Evolutionary conservation across 2,888 invertebrate species (phyloP).

Genomic region (Ernsta delagoae): DNA sequence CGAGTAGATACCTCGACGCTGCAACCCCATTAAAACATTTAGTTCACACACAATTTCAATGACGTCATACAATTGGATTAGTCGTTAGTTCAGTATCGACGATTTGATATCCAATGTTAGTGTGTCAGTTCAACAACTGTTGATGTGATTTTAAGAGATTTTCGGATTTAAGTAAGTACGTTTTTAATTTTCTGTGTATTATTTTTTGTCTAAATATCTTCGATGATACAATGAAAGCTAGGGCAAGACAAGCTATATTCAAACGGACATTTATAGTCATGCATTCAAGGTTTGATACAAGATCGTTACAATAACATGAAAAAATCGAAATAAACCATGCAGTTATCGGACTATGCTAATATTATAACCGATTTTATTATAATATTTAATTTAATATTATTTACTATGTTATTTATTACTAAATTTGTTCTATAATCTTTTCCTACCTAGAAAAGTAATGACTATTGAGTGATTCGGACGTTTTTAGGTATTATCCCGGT

Average conservation of each 20-base stretch:
- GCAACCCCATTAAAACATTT: slow-evolving; percentile 82
- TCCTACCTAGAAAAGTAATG: slow-evolving; percentile 51
- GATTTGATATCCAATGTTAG: slow-evolving; percentile 52
- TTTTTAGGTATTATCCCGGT: slow-evolving; percentile 61
- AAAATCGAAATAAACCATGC: slow-evolving; percentile 55
- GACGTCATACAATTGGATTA: slow-evolving; percentile 55
- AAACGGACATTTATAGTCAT: slow-evolving; percentile 35
- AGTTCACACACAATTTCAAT: slow-evolving; percentile 72
- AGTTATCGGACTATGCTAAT: slow-evolving; percentile 51
- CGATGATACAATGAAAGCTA: slow-evolving; percentile 42
- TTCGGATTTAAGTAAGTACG: neutral
- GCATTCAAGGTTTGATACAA: slow-evolving; percentile 3
- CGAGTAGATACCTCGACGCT: slow-evolving; percentile 85
- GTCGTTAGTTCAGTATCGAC: slow-evolving; percentile 68
- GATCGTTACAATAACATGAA: neutral
- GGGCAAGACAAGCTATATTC: slow-evolving; percentile 47
- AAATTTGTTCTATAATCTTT: slow-evolving; percentile 42
- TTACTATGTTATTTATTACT: slow-evolving; percentile 14
- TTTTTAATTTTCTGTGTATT: too few species aligned
- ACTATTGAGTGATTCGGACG: slow-evolving; percentile 55
- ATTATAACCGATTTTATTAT: neutral
- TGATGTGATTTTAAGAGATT: neutral
- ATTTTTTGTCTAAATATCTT: too few species aligned
- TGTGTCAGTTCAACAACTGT: slow-evolving; percentile 21
- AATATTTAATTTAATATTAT: slow-evolving; percentile 19